phyloP scores from a whole-genome alignment of 2,888 invertebrate genomes.

The Julus scanicus region DNA sequence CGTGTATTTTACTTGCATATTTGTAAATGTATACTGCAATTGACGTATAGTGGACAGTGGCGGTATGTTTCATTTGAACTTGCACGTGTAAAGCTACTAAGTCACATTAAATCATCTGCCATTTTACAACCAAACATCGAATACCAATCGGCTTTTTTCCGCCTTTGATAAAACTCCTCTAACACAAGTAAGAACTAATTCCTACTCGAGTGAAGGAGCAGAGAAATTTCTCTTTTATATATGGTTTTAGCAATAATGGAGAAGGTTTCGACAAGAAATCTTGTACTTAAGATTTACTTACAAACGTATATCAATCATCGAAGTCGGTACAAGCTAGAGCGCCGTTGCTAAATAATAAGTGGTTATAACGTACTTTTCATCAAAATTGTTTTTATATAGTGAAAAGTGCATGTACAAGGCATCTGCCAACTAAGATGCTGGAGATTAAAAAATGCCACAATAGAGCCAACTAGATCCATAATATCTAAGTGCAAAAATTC shows the following conservation, averaged over 20 bases:
- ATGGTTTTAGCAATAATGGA: neutral
- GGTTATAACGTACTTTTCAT: neutral
- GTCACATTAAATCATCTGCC: too few species aligned
- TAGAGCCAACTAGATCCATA: neutral
- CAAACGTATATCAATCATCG: neutral
- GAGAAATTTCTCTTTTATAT: neutral
- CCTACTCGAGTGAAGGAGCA: neutral
- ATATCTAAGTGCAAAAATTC: slow-evolving; percentile 36
- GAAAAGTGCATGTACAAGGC: neutral
- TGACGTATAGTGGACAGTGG: too few species aligned
- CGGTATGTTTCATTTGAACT: too few species aligned
- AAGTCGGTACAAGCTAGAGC: neutral
- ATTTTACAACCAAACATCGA: too few species aligned
- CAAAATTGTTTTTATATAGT: neutral
- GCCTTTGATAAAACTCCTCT: too few species aligned
- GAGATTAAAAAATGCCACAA: neutral
- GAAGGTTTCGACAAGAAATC: neutral
- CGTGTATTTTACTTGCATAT: too few species aligned
- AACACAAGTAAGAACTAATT: neutral
- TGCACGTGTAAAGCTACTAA: too few species aligned
- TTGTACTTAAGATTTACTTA: neutral
- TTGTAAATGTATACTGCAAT: too few species aligned
- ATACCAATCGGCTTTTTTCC: too few species aligned
- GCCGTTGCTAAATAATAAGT: neutral
- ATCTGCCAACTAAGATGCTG: neutral